Conservation (phyloP, 2,888 invertebrate species). For the Nemapogon koenigi region DNA sequence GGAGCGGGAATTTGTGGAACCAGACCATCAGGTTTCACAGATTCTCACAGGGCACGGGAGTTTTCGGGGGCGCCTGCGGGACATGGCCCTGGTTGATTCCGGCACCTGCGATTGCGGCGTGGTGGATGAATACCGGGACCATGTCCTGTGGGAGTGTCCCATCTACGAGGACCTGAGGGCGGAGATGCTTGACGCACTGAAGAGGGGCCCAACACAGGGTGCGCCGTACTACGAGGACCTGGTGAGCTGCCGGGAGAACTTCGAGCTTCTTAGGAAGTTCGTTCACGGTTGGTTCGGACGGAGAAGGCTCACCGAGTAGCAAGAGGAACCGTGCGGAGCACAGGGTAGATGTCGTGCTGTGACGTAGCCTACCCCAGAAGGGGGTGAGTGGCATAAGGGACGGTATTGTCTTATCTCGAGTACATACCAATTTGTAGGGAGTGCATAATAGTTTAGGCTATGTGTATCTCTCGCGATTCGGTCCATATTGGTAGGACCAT, state of each 20-base stretch:
- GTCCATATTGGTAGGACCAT: no score
- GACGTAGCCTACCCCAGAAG: no score
- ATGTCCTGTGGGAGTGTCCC: not conserved
- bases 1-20: not conserved
- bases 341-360: no score
- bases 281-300: constrained; percentile 6
- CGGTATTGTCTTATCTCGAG: no score
- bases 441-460: no score
- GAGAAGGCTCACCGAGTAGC: not conserved
- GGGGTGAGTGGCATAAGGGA: no score
- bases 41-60: constrained; percentile 3
- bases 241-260: constrained; percentile 3
- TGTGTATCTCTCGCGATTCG: no score
- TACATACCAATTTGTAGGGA: no score
- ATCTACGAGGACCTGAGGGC: not conserved
- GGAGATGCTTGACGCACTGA: not conserved
- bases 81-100: not conserved
- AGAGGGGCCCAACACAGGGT: not conserved
- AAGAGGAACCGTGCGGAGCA: not conserved
- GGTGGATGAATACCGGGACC: not conserved
- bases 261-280: constrained; percentile 1
- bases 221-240: constrained; percentile 10
- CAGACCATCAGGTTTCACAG: constrained; percentile 2
- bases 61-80: no score
- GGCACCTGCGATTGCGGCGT: not conserved